These are phyloP conservation scores for Trichogramma pretiosum DNA, from an alignment of 1,140 invertebrate species.

Conservation along the genomic window DNA sequence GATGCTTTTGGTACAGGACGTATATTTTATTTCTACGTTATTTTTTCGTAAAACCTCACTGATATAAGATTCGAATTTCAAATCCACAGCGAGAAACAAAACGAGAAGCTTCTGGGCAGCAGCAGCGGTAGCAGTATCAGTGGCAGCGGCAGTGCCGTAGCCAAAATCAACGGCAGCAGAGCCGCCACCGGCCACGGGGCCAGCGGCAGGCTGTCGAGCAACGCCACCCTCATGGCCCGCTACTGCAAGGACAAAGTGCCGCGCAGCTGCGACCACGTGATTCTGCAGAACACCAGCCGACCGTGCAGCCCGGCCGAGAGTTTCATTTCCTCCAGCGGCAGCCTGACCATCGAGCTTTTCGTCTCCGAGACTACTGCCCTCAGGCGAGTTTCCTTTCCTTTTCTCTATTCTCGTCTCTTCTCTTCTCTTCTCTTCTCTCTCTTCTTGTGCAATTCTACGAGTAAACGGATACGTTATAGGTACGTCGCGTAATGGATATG, in stretches of 20 bases:
- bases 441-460: no score
- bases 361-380: conserved; percentile 75
- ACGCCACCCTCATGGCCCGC: conserved; percentile 63
- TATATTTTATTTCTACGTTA: no score
- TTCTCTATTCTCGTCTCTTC: background rate
- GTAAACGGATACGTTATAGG: no score
- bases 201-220: conserved; percentile 45
- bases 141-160: conserved; percentile 37
- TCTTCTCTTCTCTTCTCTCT: background rate
- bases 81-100: conserved; percentile 36
- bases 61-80: no score
- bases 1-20: no score
- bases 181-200: background rate
- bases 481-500: no score
- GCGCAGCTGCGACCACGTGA: conserved; percentile 66
- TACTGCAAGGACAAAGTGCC: conserved; percentile 71
- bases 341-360: conserved; percentile 69
- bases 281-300: conserved; percentile 52
- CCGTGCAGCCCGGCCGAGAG: conserved; percentile 74
- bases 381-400: conserved; percentile 47
- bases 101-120: background rate
- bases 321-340: conserved; percentile 70
- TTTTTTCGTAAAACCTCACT: no score
- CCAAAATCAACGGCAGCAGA: conserved; percentile 35
- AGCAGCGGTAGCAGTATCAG: conserved; percentile 31